Conservation (phyloP, 1,140 invertebrate genomes). For the Sarcophaga bullata region DNA sequence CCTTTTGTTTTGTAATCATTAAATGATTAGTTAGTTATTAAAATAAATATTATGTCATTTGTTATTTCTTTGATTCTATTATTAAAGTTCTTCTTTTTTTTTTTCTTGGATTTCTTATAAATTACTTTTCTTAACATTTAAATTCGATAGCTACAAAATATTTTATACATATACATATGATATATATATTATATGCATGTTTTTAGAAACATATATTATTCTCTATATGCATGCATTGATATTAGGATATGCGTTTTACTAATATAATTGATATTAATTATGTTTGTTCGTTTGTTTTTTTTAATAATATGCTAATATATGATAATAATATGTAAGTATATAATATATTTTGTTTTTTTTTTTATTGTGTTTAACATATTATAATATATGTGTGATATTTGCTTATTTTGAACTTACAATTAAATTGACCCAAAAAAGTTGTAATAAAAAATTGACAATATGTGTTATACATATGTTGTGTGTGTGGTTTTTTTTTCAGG, state of each 20-base stretch:
- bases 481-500: neutral
- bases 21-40: no score
- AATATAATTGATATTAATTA: neutral
- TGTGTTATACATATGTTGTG: neutral
- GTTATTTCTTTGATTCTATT: conserved; percentile 45
- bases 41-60: neutral
- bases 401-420: conserved; percentile 2
- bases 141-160: neutral
- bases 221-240: conserved; percentile 48
- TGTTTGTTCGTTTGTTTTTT: no score
- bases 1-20: no score
- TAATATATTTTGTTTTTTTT: neutral
- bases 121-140: no score
- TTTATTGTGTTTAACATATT: neutral
- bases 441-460: conserved; percentile 22
- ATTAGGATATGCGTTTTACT: neutral
- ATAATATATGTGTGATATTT: neutral
- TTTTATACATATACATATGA: conserved; percentile 4
- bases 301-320: neutral
- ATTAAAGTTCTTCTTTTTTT: neutral
- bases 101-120: no score
- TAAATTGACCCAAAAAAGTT: conserved; percentile 21
- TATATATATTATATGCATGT: conserved; percentile 36
- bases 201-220: conserved; percentile 47
- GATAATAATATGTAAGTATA: conserved; percentile 39